Evolutionary conservation across 2,113 vertebrate genomes (phyloP), one percentile per base, ranked within the genome.

Genomic region (Xiphophorus couchianus): DNA sequence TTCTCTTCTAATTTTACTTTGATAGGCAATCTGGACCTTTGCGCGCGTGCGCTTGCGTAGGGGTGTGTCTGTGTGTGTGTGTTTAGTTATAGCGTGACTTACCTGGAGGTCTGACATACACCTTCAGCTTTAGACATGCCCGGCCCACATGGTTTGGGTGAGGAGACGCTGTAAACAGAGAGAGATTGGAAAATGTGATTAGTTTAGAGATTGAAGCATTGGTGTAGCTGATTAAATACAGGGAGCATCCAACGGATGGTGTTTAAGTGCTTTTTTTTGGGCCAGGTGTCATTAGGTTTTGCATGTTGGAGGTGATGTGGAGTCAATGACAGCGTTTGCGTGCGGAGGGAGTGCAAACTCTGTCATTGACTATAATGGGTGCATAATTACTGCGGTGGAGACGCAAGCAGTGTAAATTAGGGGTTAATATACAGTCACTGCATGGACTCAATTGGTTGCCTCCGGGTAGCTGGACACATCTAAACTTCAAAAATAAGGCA

Each of bases 61-160:
- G 78, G 69, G 31, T 67, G 81, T 73, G 77, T 27, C 70, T 66
- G 77, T 54, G 73, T 65, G 33, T 61, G 68, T 68, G 48, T 78
- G 72, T 88, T 78, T 81, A 85, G 87, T 74, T 62, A 64, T 83
- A 86, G 88, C 44, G 14, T 83, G 84, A 83, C 95, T 95, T 73
- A 96, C 96, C 96, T 73, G 95, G 95, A 27, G 96, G 96, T 79
- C 95, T 94, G 69, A 96, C 97, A 0, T 97, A 98, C 83, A 97
- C 97, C 92, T 97, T 98, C 91, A 98, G 94, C 89, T 96, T 96
- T 91, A 98, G 94, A 94, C 97, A 98, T 84, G 95, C 94, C 76
- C 91, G 93, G 87, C 97, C 97, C 90, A 97, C 96, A 4, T 90
- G 88, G 82, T 95, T 97, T 0, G 96, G 96, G 12, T 96, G 96